Evolutionary conservation across 2,888 invertebrate species (phyloP).

Genomic region (Eudemis profundana): DNA sequence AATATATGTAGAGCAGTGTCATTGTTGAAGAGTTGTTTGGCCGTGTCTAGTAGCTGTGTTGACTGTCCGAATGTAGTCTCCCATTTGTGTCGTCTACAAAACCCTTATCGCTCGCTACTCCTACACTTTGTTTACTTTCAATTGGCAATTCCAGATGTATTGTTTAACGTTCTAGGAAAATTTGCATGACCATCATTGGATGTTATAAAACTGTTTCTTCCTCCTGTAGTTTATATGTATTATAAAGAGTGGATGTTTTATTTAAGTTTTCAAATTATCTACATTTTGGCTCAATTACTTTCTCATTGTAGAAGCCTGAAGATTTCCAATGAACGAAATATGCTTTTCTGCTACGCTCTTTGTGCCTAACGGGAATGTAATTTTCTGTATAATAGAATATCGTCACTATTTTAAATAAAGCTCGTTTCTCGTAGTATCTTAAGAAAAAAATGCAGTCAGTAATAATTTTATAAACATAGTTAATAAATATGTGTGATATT

Average conservation of each 20-base stretch:
- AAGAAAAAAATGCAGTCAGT: neutral
- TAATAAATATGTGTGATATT: constrained; percentile 2
- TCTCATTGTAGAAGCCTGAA: constrained; percentile 73
- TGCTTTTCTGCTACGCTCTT: constrained; percentile 72
- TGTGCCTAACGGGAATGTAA: constrained; percentile 61
- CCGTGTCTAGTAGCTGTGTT: constrained; percentile 66
- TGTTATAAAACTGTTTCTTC: constrained; percentile 31
- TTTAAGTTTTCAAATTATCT: constrained; percentile 68
- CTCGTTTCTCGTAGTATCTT: constrained; percentile 7
- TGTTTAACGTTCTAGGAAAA: constrained; percentile 40
- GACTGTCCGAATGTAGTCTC: constrained; percentile 67
- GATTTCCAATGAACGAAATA: constrained; percentile 58
- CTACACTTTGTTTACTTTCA: constrained; percentile 46
- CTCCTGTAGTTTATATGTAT: constrained; percentile 36
- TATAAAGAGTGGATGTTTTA: constrained; percentile 37
- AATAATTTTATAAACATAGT: no score
- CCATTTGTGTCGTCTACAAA: constrained; percentile 63
- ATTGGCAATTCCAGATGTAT: constrained; percentile 35
- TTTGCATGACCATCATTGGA: constrained; percentile 37
- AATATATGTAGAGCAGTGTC: constrained; percentile 68
- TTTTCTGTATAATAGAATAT: constrained; percentile 58
- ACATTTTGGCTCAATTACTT: constrained; percentile 81
- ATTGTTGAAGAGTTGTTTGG: constrained; percentile 65
- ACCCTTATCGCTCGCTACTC: constrained; percentile 55
- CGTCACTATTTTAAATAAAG: constrained; percentile 34